A percentile compares a stretch with the other conserved stretches of the same genome.
phyloP scores from a whole-genome alignment of 2,797 vertebrate species.

The Eidolon dupreanum region DNA sequence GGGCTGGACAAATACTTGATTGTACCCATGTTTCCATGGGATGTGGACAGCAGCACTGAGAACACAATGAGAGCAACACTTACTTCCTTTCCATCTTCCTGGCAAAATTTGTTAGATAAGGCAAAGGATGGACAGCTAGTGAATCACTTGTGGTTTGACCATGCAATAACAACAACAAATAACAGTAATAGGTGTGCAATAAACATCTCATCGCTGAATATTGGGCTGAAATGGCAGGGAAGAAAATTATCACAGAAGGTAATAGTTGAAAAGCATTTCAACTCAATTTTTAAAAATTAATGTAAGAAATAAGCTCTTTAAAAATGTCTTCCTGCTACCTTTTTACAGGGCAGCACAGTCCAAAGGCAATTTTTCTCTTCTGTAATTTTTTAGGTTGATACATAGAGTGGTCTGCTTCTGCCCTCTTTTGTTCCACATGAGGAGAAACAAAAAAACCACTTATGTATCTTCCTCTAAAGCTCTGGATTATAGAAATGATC shows the following conservation, averaged over 20 bases:
- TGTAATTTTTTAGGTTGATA: conserved; percentile 63
- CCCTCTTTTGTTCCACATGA: conserved; percentile 67
- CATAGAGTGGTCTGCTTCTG: conserved; percentile 53
- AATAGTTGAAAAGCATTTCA: conserved; percentile 61
- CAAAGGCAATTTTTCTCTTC: conserved; percentile 68
- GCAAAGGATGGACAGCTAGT: conserved; percentile 85
- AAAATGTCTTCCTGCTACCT: conserved; percentile 69
- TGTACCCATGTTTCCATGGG: conserved; percentile 84
- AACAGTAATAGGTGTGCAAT: conserved; percentile 86
- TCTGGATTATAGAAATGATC: conserved; percentile 85
- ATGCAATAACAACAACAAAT: conserved; percentile 87
- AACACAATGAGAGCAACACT: conserved; percentile 83
- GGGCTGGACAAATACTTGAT: conserved; percentile 88
- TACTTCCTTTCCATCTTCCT: conserved; percentile 81
- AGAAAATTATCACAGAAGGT: conserved; percentile 40
- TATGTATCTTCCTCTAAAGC: conserved; percentile 80
- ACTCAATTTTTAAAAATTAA: conserved; percentile 57
- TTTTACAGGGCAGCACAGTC: conserved; percentile 68
- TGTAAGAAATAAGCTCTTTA: conserved; percentile 58
- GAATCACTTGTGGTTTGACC: conserved; percentile 84
- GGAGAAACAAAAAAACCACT: conserved; percentile 80
- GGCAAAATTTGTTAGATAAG: conserved; percentile 83
- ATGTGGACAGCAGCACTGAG: conserved; percentile 87
- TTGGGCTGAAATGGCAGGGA: conserved; percentile 41
- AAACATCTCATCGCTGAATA: conserved; percentile 83